These are phyloP conservation scores for Probaryconus sp. DNA, from an alignment of 1,140 invertebrate genomes.

Conservation along the genomic window DNA sequence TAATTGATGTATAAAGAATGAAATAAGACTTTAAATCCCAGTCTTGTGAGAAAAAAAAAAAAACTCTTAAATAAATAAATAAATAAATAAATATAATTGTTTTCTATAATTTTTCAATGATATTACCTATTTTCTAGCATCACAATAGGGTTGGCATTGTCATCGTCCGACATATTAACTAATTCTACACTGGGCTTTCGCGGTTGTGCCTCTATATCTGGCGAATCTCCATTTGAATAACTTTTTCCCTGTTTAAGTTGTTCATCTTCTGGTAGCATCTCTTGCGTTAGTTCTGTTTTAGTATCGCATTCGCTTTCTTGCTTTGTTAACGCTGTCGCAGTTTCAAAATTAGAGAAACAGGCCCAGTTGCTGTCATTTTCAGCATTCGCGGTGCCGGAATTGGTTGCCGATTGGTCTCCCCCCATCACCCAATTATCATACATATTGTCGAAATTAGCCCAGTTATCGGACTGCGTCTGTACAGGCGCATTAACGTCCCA, in stretches of 20 bases:
- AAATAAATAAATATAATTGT: too few species aligned
- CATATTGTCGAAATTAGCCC: constrained; percentile 76
- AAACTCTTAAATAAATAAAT: too few species aligned
- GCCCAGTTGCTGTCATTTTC: constrained; percentile 23
- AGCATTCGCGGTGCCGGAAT: not conserved
- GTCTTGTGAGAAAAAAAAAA: too few species aligned
- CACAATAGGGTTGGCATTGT: constrained; percentile 53
- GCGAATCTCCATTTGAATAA: constrained; percentile 1
- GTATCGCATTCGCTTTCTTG: not conserved
- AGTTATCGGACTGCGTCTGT: constrained; percentile 63
- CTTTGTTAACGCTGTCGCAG: constrained; percentile 3
- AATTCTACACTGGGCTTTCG: not conserved
- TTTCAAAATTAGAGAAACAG: constrained; percentile 33
- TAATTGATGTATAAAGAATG: too few species aligned
- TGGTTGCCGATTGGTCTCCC: not conserved
- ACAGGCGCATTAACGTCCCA: constrained; percentile 67
- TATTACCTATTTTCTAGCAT: constrained; percentile 37
- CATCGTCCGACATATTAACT: constrained; percentile 41
- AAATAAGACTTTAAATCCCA: too few species aligned
- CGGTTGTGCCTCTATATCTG: not conserved
- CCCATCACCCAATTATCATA: constrained; percentile 48
- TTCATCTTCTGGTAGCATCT: not conserved
- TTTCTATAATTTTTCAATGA: not conserved
- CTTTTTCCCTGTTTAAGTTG: not conserved
- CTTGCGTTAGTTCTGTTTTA: not conserved